Evolutionary conservation across 2,797 vertebrate genomes (phyloP).

Genomic region (Typhlichthys eigenmanni): DNA sequence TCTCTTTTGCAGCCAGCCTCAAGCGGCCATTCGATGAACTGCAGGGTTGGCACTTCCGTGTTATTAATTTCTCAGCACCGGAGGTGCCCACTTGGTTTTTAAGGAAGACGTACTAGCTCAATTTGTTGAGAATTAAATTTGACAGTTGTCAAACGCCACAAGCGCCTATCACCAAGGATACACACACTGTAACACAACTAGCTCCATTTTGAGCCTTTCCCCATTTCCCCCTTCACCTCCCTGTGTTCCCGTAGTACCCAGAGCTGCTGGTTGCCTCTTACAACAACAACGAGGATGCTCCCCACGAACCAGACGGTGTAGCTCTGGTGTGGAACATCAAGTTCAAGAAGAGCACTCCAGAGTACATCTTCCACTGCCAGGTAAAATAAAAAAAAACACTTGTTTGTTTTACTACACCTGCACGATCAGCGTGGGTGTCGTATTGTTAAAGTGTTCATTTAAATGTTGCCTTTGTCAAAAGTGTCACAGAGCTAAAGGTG

Average conservation of each 20-base stretch:
- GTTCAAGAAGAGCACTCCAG: slow-evolving; percentile 96
- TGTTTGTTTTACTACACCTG: no score
- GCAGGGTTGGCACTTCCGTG: no score
- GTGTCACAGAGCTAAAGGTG: slow-evolving; percentile 5
- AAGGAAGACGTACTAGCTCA: no score
- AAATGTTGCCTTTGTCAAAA: neutral
- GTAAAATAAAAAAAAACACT: slow-evolving; percentile 61
- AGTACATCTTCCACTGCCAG: slow-evolving; percentile 98
- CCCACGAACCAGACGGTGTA: slow-evolving; percentile 94
- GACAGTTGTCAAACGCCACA: no score
- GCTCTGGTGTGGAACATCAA: slow-evolving; percentile 98
- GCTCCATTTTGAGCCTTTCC: no score
- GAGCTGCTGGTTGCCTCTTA: slow-evolving; percentile 97
- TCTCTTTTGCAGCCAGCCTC: no score
- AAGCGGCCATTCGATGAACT: no score
- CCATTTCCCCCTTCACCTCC: neutral
- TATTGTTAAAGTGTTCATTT: neutral
- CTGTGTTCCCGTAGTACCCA: slow-evolving; percentile 80
- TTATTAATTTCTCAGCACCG: no score
- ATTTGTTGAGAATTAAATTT: no score
- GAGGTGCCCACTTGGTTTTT: no score
- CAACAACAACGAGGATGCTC: slow-evolving; percentile 96
- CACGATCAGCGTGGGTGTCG: neutral
- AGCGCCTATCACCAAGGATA: no score
- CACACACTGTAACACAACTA: no score